Evolutionary conservation across 2,888 invertebrate genomes (phyloP), one percentile per base, ranked within the genome.

Genomic region (Monoplex corrugatus): DNA sequence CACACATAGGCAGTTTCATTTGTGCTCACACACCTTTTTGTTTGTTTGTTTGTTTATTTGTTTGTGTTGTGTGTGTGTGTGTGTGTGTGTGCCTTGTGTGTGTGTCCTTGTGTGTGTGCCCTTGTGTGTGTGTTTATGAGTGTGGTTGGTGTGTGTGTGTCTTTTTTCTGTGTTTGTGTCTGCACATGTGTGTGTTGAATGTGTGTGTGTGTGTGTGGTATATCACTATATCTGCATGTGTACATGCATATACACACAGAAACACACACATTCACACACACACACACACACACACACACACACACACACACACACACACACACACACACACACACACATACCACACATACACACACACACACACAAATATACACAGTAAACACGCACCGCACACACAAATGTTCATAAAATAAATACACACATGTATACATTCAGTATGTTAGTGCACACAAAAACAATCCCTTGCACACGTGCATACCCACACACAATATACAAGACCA

Each of bases 261-360:
- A 0, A 43, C 50, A 88, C 43, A 80, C 80, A 80, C 43, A 80
- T 43, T 43, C 43, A 80, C 80, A 43, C 43, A 80, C 43, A 43
- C 43, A 80, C 43, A 43, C 43, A 80, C 43, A 80, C 80, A 80
- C 43, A 43, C 80, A 43, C 28, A 28, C 28, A 80, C 43, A 80
- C 28, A 43, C 43, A 40, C 28, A 75, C 38, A 75, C 23, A 75
- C 38, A 75, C 16, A 38, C 35, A 75, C 16, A 75, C 38, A 57
- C 57, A 57, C 57, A 57, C 5, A 57, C 57, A 57, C 10, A 50
- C 8, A 13, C 50, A 50, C 50, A 50, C 50, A 78, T 5, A 0
- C 6, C 2, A 40, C 3, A 19, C 38, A 40, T 28, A 0, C 10
- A 78, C 40, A 19, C 78, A 6, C 40, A 38, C 2, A 40, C 40